A percentile compares a stretch with the other conserved stretches of the same genome.
Conservation (phyloP, 1,140 invertebrate species). For the Zaprionus inermis region DNA sequence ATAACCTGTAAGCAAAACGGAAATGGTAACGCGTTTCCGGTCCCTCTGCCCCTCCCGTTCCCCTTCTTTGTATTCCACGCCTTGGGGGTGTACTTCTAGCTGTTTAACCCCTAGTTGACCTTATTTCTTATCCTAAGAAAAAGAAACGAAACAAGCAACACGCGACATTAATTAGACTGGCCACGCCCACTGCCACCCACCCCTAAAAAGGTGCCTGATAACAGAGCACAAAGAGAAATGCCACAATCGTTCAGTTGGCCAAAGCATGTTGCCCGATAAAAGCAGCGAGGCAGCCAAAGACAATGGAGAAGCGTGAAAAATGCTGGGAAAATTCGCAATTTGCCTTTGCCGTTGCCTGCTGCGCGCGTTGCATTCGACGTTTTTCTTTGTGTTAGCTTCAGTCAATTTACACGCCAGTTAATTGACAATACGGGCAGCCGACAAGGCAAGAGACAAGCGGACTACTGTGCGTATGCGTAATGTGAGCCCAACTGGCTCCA, state of each 20-base stretch:
- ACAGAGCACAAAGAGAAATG: conserved; percentile 15
- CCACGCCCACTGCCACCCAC: conserved; percentile 11
- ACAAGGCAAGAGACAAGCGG: conserved; percentile 8
- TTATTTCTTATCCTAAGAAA: conserved; percentile 40
- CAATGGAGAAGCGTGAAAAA: conserved; percentile 22
- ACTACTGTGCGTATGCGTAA: conserved; percentile 79
- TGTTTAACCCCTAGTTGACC: conserved; percentile 57
- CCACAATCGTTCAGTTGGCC: conserved; percentile 10
- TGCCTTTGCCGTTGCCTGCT: too few species aligned
- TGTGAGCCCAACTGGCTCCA: conserved; percentile 49
- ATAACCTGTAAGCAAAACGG: conserved; percentile 57
- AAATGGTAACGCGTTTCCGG: conserved; percentile 67
- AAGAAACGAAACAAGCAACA: conserved; percentile 15
- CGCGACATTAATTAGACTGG: conserved; percentile 50
- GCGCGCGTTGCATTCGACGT: conserved; percentile 23
- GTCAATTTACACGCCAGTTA: conserved; percentile 68
- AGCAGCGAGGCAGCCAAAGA: conserved; percentile 16
- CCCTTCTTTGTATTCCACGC: neutral
- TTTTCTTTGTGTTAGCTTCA: conserved; percentile 32
- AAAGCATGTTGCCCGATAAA: conserved; percentile 34
- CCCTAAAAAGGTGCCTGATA: conserved; percentile 37
- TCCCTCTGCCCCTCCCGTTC: neutral
- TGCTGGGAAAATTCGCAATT: conserved; percentile 20
- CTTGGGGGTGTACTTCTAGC: neutral
- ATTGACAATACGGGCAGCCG: conserved; percentile 49